These are phyloP conservation scores for Rutilus rutilus DNA, from an alignment of 2,113 vertebrate genomes.

Conservation along the genomic window DNA sequence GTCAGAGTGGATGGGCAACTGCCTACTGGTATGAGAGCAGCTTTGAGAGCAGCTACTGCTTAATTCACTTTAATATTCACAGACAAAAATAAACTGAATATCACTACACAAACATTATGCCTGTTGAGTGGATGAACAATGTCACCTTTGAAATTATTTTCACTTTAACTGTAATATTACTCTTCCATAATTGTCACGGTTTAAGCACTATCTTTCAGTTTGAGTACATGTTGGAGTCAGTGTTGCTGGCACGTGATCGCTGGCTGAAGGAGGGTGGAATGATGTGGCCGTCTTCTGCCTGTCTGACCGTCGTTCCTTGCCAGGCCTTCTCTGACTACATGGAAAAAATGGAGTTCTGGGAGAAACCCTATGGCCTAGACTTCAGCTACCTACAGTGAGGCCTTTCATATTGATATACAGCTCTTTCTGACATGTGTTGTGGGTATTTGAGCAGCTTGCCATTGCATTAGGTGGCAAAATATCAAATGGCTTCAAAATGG, in stretches of 20 bases:
- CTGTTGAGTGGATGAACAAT: background rate
- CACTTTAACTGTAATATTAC: conserved; percentile 6
- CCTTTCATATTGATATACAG: background rate
- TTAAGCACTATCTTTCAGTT: conserved; percentile 66
- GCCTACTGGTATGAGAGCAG: conserved; percentile 77
- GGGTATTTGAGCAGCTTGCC: too few species aligned
- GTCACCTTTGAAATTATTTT: background rate
- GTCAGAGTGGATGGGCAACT: conserved; percentile 88
- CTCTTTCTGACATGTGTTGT: background rate
- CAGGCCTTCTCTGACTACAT: conserved; percentile 75
- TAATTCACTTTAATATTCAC: background rate
- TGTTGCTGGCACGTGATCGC: conserved; percentile 76
- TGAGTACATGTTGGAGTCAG: conserved; percentile 87
- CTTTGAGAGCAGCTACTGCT: background rate
- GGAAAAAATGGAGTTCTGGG: conserved; percentile 83
- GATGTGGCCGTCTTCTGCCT: conserved; percentile 81
- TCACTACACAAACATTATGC: background rate
- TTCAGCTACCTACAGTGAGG: conserved; percentile 79
- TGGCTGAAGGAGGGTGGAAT: conserved; percentile 79
- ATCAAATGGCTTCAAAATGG: too few species aligned
- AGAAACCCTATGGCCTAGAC: conserved; percentile 79
- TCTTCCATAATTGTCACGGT: background rate
- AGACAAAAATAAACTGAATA: background rate
- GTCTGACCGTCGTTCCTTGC: conserved; percentile 79
- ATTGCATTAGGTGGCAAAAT: too few species aligned